A percentile compares a stretch with the other conserved stretches of the same genome.
phyloP scores from a whole-genome alignment of 2,113 vertebrate genomes.

The Corythornis cristatus region DNA sequence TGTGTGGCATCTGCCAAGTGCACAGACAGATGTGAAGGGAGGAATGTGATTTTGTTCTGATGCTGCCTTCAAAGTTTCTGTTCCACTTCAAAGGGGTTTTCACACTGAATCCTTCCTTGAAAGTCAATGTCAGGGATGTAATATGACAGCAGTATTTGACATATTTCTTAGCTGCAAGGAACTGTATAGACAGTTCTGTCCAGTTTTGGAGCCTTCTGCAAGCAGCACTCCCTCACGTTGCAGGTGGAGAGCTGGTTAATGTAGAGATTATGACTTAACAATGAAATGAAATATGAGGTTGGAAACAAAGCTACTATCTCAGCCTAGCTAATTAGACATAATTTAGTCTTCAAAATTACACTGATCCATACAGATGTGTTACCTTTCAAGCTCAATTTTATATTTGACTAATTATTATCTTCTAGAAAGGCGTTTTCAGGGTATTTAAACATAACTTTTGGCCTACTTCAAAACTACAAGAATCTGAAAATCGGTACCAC shows the following conservation, averaged over 20 bases:
- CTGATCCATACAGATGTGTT: background rate
- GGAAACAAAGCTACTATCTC: background rate
- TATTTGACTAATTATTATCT: conserved; percentile 11
- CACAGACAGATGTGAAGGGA: conserved; percentile 4
- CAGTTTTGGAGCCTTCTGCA: background rate
- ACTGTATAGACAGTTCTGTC: background rate
- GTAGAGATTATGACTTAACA: conserved; percentile 2
- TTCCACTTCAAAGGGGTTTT: conserved; percentile 42
- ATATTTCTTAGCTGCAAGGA: background rate
- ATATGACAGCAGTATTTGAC: background rate
- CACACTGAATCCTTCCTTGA: background rate
- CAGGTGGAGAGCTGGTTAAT: background rate
- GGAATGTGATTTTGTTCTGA: conserved; percentile 24
- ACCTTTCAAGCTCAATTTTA: conserved; percentile 33
- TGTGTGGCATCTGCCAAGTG: conserved; percentile 36
- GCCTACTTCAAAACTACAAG: background rate
- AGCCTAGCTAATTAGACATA: conserved; percentile 9
- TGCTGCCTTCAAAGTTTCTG: conserved; percentile 23
- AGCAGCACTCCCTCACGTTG: background rate
- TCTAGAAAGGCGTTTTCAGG: conserved; percentile 4
- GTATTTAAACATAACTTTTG: conserved; percentile 14
- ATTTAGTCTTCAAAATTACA: conserved; percentile 34
- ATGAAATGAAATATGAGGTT: background rate
- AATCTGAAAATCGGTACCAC: background rate
- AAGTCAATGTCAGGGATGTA: background rate